phyloP scores from a whole-genome alignment of 2,797 vertebrate species.

The Macropus fuliginosus region DNA sequence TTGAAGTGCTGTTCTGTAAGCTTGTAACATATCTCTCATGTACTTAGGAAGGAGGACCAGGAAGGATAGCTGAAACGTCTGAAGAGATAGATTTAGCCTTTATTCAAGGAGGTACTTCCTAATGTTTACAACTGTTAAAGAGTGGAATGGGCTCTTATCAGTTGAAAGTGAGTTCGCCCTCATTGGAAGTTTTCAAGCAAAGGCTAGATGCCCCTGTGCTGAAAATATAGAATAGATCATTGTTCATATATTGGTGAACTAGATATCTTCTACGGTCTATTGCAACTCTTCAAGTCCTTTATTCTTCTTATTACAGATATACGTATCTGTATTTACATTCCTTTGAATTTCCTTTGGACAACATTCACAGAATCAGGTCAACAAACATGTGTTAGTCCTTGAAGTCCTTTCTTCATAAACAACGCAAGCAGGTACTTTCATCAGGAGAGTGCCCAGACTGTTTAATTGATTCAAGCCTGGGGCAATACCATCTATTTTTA shows the following conservation, averaged over 20 bases:
- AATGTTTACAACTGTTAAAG: background rate
- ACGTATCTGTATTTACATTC: background rate
- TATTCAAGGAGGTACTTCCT: background rate
- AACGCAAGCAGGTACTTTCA: background rate
- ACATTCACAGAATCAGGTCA: background rate
- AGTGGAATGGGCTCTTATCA: background rate
- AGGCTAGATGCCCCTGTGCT: background rate
- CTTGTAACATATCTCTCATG: background rate
- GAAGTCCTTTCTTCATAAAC: background rate
- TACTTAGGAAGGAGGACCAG: background rate
- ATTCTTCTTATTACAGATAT: background rate
- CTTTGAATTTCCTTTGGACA: background rate
- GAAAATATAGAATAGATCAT: background rate
- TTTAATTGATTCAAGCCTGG: background rate
- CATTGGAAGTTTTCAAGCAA: background rate
- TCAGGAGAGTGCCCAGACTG: background rate
- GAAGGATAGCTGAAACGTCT: background rate
- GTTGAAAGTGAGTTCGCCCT: background rate
- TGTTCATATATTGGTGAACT: background rate
- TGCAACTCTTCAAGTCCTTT: background rate
- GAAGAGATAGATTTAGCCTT: background rate
- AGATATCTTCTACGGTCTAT: background rate
- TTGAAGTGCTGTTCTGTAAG: background rate
- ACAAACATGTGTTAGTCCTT: background rate
- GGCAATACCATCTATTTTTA: background rate